Conservation (phyloP, 2,888 invertebrate genomes). For the Cheilosia impressa region DNA sequence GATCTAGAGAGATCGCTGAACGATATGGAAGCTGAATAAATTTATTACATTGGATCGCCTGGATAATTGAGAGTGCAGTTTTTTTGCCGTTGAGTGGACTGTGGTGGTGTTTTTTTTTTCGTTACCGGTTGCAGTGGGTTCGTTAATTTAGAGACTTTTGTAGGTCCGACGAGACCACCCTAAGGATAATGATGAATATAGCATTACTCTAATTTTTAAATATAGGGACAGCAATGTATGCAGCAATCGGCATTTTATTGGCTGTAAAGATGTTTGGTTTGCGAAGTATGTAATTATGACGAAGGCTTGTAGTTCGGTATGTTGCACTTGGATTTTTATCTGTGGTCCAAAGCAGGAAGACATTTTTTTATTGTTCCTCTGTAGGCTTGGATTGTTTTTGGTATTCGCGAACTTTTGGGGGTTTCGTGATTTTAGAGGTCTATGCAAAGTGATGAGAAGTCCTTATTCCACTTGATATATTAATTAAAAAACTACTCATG, state of each 20-base stretch:
- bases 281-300: too few species aligned
- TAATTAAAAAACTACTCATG: too few species aligned
- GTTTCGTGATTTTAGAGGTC: too few species aligned
- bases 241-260: conserved; percentile 50
- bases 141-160: conserved; percentile 62
- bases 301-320: too few species aligned
- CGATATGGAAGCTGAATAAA: conserved; percentile 76
- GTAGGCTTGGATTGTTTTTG: too few species aligned
- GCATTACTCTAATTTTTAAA: conserved; percentile 40
- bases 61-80: conserved; percentile 77
- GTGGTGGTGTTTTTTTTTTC: conserved; percentile 17
- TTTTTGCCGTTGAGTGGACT: conserved; percentile 58
- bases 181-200: conserved; percentile 63
- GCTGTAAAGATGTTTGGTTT: conserved; percentile 27
- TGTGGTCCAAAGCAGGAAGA: too few species aligned
- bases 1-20: conserved; percentile 73
- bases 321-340: too few species aligned
- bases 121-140: conserved; percentile 41
- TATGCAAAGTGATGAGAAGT: too few species aligned
- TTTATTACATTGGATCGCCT: conserved; percentile 76
- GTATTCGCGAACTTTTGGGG: too few species aligned
- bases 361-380: too few species aligned
- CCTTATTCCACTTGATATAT: too few species aligned
- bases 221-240: conserved; percentile 30
- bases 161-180: conserved; percentile 55